Percentiles rank a stretch among this genome's conserved stretches.
Evolutionary conservation across 2,113 vertebrate genomes (phyloP).

Genomic region (Aptenodytes patagonicus): DNA sequence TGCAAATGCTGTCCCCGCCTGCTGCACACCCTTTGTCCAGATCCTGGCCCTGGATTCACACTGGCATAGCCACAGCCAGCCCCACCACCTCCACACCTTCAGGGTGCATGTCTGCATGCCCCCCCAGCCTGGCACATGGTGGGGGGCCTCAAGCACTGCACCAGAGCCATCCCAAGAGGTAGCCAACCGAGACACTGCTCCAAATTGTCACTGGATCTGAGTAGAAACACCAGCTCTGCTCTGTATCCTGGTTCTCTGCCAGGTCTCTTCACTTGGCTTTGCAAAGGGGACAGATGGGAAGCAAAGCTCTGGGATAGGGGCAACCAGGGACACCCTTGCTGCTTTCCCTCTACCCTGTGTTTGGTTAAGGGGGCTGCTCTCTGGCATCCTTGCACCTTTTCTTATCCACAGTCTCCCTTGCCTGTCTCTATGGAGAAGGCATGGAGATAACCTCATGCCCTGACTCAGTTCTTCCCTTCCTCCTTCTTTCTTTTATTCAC

Average conservation of each 20-base stretch:
- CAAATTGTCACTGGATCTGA: background rate
- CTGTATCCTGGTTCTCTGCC: background rate
- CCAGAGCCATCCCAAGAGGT: background rate
- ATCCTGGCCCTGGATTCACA: background rate
- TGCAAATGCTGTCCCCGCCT: background rate
- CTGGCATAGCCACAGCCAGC: background rate
- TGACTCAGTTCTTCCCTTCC: background rate
- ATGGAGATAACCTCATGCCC: background rate
- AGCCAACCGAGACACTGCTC: background rate
- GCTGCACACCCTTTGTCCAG: background rate
- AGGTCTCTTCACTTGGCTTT: background rate
- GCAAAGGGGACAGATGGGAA: background rate
- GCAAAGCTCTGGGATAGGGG: background rate
- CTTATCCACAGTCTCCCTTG: background rate
- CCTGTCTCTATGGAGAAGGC: background rate
- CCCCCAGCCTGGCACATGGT: background rate
- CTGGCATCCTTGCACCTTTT: background rate
- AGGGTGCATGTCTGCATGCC: background rate
- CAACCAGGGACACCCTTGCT: background rate
- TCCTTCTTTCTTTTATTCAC: background rate
- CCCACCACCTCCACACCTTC: background rate
- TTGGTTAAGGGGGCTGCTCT: background rate
- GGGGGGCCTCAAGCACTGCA: background rate
- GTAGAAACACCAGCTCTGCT: background rate
- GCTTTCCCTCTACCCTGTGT: fast-evolving